Evolutionary conservation across 1,140 invertebrate genomes (phyloP).

Genomic region (Nasonia longicornis): DNA sequence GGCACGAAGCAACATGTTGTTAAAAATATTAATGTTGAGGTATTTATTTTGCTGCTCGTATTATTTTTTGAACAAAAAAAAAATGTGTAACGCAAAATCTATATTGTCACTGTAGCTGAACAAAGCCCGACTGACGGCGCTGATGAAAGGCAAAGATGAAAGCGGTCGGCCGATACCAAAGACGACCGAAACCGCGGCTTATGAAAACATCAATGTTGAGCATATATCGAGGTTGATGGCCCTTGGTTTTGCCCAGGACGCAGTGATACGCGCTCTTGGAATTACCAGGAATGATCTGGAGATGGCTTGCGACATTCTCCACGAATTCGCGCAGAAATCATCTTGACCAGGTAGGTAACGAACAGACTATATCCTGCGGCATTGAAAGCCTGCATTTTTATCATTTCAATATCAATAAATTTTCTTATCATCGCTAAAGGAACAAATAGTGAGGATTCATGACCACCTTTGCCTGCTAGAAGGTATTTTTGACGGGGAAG

Average conservation of each 20-base stretch:
- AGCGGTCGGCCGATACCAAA: constrained; percentile 55
- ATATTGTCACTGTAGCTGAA: constrained; percentile 48
- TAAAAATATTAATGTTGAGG: constrained; percentile 64
- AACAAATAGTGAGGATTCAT: constrained; percentile 51
- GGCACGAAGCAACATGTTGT: constrained; percentile 69
- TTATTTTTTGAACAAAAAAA: background rate
- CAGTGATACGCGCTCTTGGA: constrained; percentile 88
- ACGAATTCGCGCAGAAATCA: constrained; percentile 86
- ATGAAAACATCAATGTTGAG: constrained; percentile 92
- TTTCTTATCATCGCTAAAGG: constrained; percentile 42
- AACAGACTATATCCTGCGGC: background rate
- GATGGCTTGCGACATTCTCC: constrained; percentile 95
- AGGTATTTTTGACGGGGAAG: constrained; percentile 53
- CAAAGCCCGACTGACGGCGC: constrained; percentile 59
- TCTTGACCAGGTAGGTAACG: constrained; percentile 64
- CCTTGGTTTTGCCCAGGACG: constrained; percentile 90
- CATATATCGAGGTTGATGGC: constrained; percentile 88
- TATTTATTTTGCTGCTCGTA: background rate
- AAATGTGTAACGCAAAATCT: background rate
- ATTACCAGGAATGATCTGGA: constrained; percentile 93
- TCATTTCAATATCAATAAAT: background rate
- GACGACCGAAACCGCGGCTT: constrained; percentile 68
- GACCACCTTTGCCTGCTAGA: constrained; percentile 54
- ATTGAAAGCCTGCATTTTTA: no score
- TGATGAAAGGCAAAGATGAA: constrained; percentile 66